Base-by-base conservation (phyloP, 2,113 vertebrate genomes). In the Herpetotheres cachinnans region DNA sequence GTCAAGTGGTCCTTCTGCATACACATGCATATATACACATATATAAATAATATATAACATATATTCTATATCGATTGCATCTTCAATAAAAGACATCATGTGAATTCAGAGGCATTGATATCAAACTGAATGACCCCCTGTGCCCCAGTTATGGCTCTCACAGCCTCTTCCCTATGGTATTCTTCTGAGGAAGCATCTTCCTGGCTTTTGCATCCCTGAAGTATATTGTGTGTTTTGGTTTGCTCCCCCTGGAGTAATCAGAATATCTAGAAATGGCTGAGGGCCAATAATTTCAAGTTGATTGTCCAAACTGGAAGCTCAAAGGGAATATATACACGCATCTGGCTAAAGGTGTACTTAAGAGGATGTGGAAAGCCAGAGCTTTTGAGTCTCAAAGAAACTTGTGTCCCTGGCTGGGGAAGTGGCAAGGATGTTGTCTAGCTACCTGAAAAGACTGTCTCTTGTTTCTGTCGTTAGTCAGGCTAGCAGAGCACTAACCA, bases 21-120 rank as follows among this genome's bases (percentile, higher is more conserved):
- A 36, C 3, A 25, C 3, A 5, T 16, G 36, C 9, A n/a, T n/a
- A n/a, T n/a, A n/a, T n/a, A 50, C 2, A 18, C 4, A 26, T 11
- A 49, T 2, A 61, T 2, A 89, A 71, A 85, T 71, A 36, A 62
- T 22, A n/a, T 56, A 40, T 55, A 42, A 62, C 9, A 22, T 42
- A 25, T 36, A 44, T 67, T 38, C 59, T 82, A 1, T 44, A 58
- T 22, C 2, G 1, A 36, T 38, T 65, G 1, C 1, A 4, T 32
- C 29, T 52, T 86, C 36, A 40, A 10, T 27, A 49, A 47, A 89
- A 83, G 26, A 38, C 3, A 34, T 29, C 3, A 14, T 30, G 22
- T 34, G 27, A 61, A 49, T 82, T 52, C 34, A 70, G 24, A 10
- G 86, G 7, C 24, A 34, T 34, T 65, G 69, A 46, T 47, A 42